Base-by-base conservation (phyloP, 2,888 invertebrate genomes). In the Diaprepes abbreviatus region DNA sequence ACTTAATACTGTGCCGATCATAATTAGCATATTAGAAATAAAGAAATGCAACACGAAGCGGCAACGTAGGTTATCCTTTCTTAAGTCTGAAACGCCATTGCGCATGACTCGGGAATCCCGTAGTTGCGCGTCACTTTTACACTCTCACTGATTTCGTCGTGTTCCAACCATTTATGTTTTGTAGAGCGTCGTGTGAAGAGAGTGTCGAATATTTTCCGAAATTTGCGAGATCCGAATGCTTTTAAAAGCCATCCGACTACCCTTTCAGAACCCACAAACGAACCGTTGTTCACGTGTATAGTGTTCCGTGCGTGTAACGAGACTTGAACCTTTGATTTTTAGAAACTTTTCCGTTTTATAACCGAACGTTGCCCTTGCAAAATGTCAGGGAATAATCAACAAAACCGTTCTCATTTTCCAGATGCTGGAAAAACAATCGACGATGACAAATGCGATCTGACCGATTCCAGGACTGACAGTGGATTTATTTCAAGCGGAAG, bases 401-500 rank as follows among this genome's bases (percentile, higher is more conserved):
- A 65, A 60, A 72, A 71, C 31, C 21, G 63, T 10, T 54, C 48
- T 55, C 14, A 43, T 75, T 76, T 79, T 80, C 71, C 81, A 81
- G 81, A 81, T 79, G 79, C 77, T 45, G 76, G 74, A 54, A 78
- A 79, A 73, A 59, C 75, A 59, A 73, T 62, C 58, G 78, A 77
- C 50, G 77, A 79, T 66, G 79, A 81, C 58, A 79, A 80, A 70
- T 76, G 72, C 66, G 77, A 74, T 35, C 35, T 64, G 38, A 55
- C 64, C 52, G 78, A 78, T 75, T 80, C 80, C 67, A 77, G 77
- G 43, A 77, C 76, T 58, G 77, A 70, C 64, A 84, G 83, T 74
- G 84, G 84, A 50, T 83, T 83, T 72, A 75, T 83, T 65, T 83
- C 83, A 21, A 78, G 81, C 73, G 81, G 78, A 50, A 82, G 81